Evolutionary conservation across 2,888 invertebrate genomes (phyloP), one percentile per base, ranked within the genome.

Genomic region (Heteropelma amictum): DNA sequence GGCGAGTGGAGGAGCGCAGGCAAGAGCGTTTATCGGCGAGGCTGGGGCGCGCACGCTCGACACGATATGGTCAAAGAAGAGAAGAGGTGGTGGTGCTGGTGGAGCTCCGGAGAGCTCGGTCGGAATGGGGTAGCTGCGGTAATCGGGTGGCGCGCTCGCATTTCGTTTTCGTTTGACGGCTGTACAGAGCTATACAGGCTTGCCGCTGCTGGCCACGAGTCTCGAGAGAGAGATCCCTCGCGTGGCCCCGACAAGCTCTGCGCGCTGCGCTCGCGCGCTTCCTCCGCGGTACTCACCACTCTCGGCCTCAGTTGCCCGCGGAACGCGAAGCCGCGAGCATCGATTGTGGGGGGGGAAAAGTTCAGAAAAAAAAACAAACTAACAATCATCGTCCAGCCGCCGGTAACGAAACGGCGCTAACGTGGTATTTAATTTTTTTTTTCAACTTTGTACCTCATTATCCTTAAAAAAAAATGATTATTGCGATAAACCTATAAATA

Each of bases 291-390:
- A 54, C 61, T 54, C 53, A 54, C 63, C 69, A 72, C 67, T 78
- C 78, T 76, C 76, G 78, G 47, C 71, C 70, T 80, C 86, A 87
- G 87, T 87, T 84, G 86, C 86, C 84, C 87, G 85, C 86, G 82
- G 86, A 83, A 86, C 85, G 85, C 84, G 83, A 84, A 83, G 81
- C 81, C 81, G 87, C 82, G 84, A 85, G 82, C 77, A 85, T 77
- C 70, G 80, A 81, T 74, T 73, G 78, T 72, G 77, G 61, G 78
- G 76, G 76, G 77, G 77, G 77, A 54, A 56, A 74, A 51, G 8
- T 45, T 12, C 30, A 10, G 21, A 33, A 10, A 23, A 58, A 45
- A 21, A n/a, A 35, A 54, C 1, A 6, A 19, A 54, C n/a, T 28
- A 19, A 17, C 23, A n/a, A n/a, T n/a, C n/a, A n/a, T n/a, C 56